Evolutionary conservation across 2,888 invertebrate genomes (phyloP), one percentile per base, ranked within the genome.

Genomic region (Rhorus exstirpatorius): DNA sequence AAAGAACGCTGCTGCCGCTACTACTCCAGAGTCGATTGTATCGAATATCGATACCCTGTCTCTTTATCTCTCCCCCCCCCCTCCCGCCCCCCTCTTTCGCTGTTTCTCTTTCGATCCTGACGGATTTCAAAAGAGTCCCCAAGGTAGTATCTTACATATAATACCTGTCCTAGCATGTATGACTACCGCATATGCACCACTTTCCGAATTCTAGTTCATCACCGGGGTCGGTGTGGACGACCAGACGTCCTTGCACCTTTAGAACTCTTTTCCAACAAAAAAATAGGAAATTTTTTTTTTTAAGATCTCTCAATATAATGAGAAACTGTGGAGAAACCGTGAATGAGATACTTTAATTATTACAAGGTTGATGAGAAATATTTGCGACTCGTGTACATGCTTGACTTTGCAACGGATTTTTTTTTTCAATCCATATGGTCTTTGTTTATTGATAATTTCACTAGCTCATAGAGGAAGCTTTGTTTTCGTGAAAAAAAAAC

Each of bases 1-100:
- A 72, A 79, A 76, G 82, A 82, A 55, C 79, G 60, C 72, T 79
- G 78, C 78, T 74, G 78, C 26, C 26, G 41, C 61, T 49, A 53
- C 75, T 83, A 84, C 85, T 81, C 83, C 81, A 72, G 76, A 81
- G 83, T 83, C 86, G 83, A 86, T 83, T 82, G 74, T 79, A 79
- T 79, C 70, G 78, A 70, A 75, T 86, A 79, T 72, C 83, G 71
- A 81, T 79, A 79, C 58, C 58, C 31, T 51, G 24, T 41, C 24
- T 58, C 14, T 21, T n/a, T 41, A 55, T 24, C 31, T 46, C 58
- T 19, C 77, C 21, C 51, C 53, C 49, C 14, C 21, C 51, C 55
- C 19, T 3, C 44, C 44, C 35, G 21, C 1, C 17, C 35, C 19
- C 6, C 60, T 10, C 44, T 24, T n/a, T 10, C 21, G 17, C 49